Evolutionary conservation across 2,888 invertebrate genomes (phyloP), one percentile per base, ranked within the genome.

Genomic region (Nemapogon koenigi): DNA sequence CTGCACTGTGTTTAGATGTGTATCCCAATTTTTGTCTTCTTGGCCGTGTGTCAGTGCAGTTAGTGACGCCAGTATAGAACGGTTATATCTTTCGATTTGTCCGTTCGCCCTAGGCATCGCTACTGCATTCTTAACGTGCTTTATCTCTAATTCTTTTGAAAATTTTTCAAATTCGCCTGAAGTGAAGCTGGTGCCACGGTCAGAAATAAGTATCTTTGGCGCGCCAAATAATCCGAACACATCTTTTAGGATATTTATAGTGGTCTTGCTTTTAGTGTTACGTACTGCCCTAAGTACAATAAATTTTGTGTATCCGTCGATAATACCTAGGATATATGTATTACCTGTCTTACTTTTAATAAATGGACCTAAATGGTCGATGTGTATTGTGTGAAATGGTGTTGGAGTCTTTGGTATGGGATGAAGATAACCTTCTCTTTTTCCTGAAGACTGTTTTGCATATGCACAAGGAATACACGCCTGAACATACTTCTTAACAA

Each of bases 351-450:
- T 22, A n/a, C 31, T 40, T 27, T 22, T 22, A 6, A 39, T 27
- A 19, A 48, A 43, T 2, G 48, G 49, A 7, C 46, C 43, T 15
- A 43, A 15, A 37, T 49, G 48, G 36, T 50, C 49, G 2, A 43
- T 28, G 37, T 49, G 47, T 7, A 35, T n/a, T 17, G 36, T 41
- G 4, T 32, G 32, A 17, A 38, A 38, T 3, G 38, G 38, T 2
- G 7, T 4, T 6, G 17, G 32, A 6, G 14, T 11, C 16, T 38
- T 38, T 4, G 29, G 29, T 15, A 38, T 25, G 11, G 32, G 29
- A 8, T 39, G 7, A 4, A 33, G 11, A 2, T 33, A n/a, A 2
- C 39, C 33, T 11, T 16, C 18, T 27, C 27, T 32, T 17, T 14
- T 27, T 4, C 14, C 19, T 11, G 37, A 15, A 6, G 41, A 19